Base-by-base conservation (phyloP, 2,888 invertebrate genomes). In the Gastrophysa polygoni region DNA sequence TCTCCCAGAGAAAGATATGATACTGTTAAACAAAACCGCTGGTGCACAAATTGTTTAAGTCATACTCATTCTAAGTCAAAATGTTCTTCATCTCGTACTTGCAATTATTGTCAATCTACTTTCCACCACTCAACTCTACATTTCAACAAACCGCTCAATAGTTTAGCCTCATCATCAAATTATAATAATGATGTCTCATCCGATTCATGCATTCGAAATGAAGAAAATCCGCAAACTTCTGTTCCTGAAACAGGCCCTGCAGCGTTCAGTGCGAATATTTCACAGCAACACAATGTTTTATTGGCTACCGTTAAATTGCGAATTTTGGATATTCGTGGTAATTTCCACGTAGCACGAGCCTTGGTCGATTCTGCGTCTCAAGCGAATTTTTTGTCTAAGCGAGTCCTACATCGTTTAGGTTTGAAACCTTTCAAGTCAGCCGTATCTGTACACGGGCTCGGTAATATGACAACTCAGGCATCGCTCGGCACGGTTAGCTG, bases 101-200 rank as follows among this genome's bases (percentile, higher is more conserved):
- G 51, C 14, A 17, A 20, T 8, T 34, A 11, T 51, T 34, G 51
- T 34, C 29, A 34, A 16, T 38, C 51, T 16, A 14, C 51, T n/a
- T 34, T 51, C 34, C 51, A 51, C 34, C 51, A 32, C 14, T 51
- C 51, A 32, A 51, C 51, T 17, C 34, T 34, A 34, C 34, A 51
- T 51, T 51, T 34, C 7, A 34, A 51, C 20, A 34, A 51, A 51
- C 51, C 34, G 51, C 51, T 18, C 32, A 34, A 5, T 18, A 16
- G 17, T 51, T 34, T 20, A n/a, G 17, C 17, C 18, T 20, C 20
- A 28, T n/a, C n/a, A n/a, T n/a, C 24, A 24, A 16, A 29, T 29
- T 38, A 4, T 38, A n/a, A 11, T 32, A 32, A 38, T 38, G 38
- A 38, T n/a, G 5, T n/a, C 20, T 50, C 32, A 5, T 6, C 3